Evolutionary conservation across 1,140 invertebrate species (phyloP), one percentile per base, ranked within the genome.

Genomic region (Drosophila tristis): DNA sequence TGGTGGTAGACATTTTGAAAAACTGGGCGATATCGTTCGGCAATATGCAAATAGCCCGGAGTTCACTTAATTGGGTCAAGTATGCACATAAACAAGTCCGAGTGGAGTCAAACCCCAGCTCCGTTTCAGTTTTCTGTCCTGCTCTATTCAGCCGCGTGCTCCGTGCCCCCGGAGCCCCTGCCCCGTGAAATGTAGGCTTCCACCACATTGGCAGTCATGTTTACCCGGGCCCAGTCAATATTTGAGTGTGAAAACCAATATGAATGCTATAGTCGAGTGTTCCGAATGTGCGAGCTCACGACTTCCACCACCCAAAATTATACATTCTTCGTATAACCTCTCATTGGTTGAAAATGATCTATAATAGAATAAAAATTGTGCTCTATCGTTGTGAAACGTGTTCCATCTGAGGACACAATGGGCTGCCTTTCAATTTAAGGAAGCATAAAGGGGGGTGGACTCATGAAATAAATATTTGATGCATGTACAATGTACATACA

Each of bases 51-150:
- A 85, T 85, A 80, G 77, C 81, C 56, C 45, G 42, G 53, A 61
- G 65, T 56, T 73, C 54, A 67, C 58, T 80, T 90, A 89, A 89
- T 80, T 89, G 79, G 84, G 85, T 90, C 85, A 89, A 85, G 78
- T 90, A 90, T 78, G 79, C 75, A 72, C 80, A 80, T 85, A 84
- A 90, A 78, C 94, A 95, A 92, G 74, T 84, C 45, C 31, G 55
- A 60, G 48, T 31, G 68, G 67, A 72, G 67, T 72, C 67, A 70
- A 70, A 42, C 49, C 55, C 57, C 25, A 25, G 42, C 25, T 23
- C 49, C 11, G 39, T 25, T 9, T 44, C 23, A 2, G 20, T 47
- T 26, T 6, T 9, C 5, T 13, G 35, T 39, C 5, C 35, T 7
- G 26, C 20, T 42, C 4, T 4, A 2, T 1, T 8, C 26, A 13